These are phyloP conservation scores for Ceryle rudis DNA, from an alignment of 2,797 vertebrate species.

Conservation along the genomic window DNA sequence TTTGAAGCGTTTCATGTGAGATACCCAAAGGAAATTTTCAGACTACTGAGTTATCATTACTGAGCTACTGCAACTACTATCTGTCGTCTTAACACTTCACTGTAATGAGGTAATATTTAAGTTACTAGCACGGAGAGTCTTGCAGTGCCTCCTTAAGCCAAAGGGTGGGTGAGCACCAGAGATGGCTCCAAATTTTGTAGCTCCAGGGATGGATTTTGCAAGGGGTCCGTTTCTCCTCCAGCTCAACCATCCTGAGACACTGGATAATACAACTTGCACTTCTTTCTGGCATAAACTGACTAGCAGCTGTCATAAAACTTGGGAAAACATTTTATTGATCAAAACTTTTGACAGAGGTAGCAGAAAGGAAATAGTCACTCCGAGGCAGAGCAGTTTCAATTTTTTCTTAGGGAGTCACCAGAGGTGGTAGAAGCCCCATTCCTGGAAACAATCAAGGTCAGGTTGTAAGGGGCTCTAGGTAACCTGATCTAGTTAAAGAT, in stretches of 20 bases:
- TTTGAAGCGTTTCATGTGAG: conserved; percentile 9
- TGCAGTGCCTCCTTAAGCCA: background rate
- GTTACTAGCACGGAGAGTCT: background rate
- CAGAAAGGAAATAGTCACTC: background rate
- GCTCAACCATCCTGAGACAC: background rate
- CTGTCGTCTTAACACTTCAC: background rate
- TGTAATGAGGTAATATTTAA: background rate
- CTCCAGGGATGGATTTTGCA: background rate
- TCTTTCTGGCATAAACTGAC: background rate
- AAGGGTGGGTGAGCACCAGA: background rate
- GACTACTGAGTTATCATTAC: conserved; percentile 22
- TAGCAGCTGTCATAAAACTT: background rate
- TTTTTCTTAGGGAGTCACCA: background rate
- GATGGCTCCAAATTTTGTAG: background rate
- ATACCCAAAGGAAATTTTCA: conserved; percentile 45
- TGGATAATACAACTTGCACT: background rate
- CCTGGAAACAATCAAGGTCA: background rate
- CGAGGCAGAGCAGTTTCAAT: background rate
- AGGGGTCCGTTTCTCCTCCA: background rate
- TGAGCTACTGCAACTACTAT: background rate
- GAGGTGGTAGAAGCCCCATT: background rate
- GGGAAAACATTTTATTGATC: background rate
- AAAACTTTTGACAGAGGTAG: background rate
- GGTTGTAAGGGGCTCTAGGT: background rate
- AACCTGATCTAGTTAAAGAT: background rate